phyloP scores from a whole-genome alignment of 2,888 invertebrate species.

The Trissoscelio sp. region DNA sequence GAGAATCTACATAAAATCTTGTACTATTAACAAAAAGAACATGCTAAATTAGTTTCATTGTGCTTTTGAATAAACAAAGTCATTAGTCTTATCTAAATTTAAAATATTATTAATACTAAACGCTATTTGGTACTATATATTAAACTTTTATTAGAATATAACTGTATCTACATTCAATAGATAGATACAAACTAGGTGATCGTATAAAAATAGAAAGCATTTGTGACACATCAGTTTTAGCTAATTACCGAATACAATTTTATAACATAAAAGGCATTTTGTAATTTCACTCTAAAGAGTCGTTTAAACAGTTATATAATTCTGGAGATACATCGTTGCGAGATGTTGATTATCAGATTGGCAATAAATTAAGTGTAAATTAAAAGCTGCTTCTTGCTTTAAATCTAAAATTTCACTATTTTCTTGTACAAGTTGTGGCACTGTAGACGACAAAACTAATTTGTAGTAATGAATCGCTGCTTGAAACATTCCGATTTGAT shows the following conservation, averaged over 20 bases:
- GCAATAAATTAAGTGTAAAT: constrained; percentile 93
- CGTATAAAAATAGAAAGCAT: no score
- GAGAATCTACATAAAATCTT: no score
- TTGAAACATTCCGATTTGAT: constrained; percentile 91
- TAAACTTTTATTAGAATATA: no score
- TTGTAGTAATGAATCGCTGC: constrained; percentile 94
- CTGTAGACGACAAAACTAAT: constrained; percentile 87
- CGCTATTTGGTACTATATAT: background rate
- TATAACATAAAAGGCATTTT: no score
- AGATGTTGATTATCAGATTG: constrained; percentile 89
- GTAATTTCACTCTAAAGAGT: no score
- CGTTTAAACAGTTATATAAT: constrained; percentile 91
- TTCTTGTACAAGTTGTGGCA: constrained; percentile 84
- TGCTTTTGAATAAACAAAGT: background rate
- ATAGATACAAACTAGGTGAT: no score
- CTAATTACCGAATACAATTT: no score
- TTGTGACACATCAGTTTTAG: no score
- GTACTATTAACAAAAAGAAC: background rate
- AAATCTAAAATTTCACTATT: constrained; percentile 88
- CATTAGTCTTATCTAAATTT: background rate
- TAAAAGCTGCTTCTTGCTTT: constrained; percentile 93
- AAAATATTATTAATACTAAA: background rate
- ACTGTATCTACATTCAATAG: no score
- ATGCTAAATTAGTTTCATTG: background rate
- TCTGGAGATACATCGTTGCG: constrained; percentile 90